These are phyloP conservation scores for Helicolenus hilgendorfi DNA, from an alignment of 2,797 vertebrate species.

Conservation along the genomic window DNA sequence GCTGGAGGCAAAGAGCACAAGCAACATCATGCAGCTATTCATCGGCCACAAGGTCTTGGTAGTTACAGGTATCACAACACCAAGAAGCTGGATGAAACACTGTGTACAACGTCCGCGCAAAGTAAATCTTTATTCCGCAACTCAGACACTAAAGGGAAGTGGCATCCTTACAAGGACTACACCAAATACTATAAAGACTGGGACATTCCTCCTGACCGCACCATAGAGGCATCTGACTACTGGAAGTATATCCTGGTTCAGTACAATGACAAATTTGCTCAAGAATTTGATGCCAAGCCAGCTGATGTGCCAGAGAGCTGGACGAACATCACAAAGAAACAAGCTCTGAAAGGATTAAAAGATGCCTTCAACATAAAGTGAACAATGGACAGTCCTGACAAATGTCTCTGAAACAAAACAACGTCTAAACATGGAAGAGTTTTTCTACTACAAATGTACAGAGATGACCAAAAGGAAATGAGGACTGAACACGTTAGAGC, in stretches of 20 bases:
- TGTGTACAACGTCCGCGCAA: slow-evolving; percentile 67
- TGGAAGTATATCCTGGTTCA: slow-evolving; percentile 80
- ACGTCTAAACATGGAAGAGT: not conserved
- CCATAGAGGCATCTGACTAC: slow-evolving; percentile 69
- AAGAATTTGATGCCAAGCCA: slow-evolving; percentile 2
- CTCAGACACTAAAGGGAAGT: accelerated
- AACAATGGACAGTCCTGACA: not conserved
- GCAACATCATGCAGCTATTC: slow-evolving; percentile 66
- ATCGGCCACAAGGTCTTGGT: slow-evolving; percentile 72
- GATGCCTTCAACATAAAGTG: slow-evolving; percentile 59
- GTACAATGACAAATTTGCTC: slow-evolving; percentile 71
- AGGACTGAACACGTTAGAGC: accelerated
- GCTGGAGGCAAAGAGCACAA: slow-evolving; percentile 67
- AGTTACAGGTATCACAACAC: too few species aligned
- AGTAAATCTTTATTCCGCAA: accelerated
- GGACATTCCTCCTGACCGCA: slow-evolving; percentile 69
- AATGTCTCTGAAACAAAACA: not conserved
- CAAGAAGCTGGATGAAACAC: accelerated
- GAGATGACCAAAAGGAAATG: not conserved
- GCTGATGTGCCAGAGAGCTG: slow-evolving; percentile 77
- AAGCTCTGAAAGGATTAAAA: slow-evolving; percentile 59
- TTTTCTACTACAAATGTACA: not conserved
- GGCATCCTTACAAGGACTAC: slow-evolving; percentile 45
- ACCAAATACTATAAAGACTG: slow-evolving; percentile 61
- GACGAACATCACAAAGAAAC: slow-evolving; percentile 58